Conservation (phyloP, 2,113 vertebrate genomes). For the Hyperoodon ampullatus region DNA sequence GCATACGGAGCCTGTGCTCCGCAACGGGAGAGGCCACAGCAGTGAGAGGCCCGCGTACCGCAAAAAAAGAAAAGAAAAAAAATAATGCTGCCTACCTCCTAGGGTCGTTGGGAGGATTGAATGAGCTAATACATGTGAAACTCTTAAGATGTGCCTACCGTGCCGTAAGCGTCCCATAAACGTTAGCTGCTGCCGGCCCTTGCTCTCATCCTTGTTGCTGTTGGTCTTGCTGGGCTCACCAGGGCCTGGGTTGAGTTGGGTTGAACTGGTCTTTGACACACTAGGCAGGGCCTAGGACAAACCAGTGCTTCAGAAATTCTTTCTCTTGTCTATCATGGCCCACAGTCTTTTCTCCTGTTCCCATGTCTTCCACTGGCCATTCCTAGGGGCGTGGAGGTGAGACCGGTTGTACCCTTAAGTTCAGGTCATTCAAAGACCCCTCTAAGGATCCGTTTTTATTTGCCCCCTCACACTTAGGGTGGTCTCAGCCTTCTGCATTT, state of each 20-base stretch:
- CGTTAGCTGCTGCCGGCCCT: background rate
- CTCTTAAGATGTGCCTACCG: background rate
- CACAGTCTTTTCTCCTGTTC: background rate
- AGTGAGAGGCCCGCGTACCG: too few relatives aligned
- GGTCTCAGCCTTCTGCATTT: background rate
- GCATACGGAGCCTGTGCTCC: too few relatives aligned
- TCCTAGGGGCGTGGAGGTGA: background rate
- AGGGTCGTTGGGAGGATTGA: background rate
- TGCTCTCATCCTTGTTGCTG: background rate
- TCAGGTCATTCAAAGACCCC: background rate
- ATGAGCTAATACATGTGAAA: background rate
- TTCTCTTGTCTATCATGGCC: background rate
- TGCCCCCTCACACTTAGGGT: background rate
- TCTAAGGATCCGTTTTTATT: background rate
- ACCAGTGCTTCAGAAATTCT: background rate
- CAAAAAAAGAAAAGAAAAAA: too few relatives aligned
- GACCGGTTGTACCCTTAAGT: background rate
- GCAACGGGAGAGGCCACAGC: too few relatives aligned
- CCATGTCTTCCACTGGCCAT: background rate
- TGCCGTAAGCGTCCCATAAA: fast-evolving
- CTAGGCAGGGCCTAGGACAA: background rate
- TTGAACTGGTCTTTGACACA: background rate
- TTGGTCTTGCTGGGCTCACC: background rate
- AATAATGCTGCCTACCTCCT: background rate
- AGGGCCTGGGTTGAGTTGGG: background rate